phyloP scores from a whole-genome alignment of 2,113 vertebrate species.

The Ciconia boyciana region DNA sequence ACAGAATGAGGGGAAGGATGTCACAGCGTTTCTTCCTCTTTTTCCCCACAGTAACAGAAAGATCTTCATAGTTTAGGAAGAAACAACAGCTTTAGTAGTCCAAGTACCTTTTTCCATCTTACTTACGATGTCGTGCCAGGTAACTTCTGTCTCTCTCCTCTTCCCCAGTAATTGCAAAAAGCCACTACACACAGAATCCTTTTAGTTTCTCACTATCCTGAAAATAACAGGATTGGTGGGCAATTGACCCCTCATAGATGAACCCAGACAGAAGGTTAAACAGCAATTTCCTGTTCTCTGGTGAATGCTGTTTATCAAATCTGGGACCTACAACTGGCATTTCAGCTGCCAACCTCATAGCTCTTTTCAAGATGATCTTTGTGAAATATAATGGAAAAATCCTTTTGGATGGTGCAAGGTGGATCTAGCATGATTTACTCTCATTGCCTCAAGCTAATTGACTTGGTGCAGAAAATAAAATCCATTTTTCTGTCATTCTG shows the following conservation, averaged over 20 bases:
- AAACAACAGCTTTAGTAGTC: background rate
- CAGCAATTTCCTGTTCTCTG: background rate
- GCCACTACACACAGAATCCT: background rate
- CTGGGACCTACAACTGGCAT: background rate
- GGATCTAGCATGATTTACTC: background rate
- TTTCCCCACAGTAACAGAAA: background rate
- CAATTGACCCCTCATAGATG: background rate
- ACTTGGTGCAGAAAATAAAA: slow-evolving; percentile 8
- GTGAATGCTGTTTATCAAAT: background rate
- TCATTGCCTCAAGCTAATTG: slow-evolving; percentile 1
- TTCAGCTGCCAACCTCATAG: background rate
- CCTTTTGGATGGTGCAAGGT: background rate
- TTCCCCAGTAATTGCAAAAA: background rate
- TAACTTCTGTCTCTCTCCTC: background rate
- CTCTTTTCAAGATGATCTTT: background rate
- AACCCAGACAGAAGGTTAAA: slow-evolving; percentile 14
- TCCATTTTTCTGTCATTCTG: background rate
- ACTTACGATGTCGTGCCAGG: background rate
- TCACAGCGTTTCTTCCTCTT: background rate
- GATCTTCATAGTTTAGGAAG: background rate
- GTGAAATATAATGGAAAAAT: slow-evolving; percentile 4
- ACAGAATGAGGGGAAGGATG: background rate
- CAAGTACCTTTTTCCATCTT: background rate
- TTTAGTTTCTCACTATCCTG: background rate
- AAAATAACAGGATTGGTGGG: background rate